Evolutionary conservation across 2,888 invertebrate species (phyloP).

Genomic region (Netelia inedita): DNA sequence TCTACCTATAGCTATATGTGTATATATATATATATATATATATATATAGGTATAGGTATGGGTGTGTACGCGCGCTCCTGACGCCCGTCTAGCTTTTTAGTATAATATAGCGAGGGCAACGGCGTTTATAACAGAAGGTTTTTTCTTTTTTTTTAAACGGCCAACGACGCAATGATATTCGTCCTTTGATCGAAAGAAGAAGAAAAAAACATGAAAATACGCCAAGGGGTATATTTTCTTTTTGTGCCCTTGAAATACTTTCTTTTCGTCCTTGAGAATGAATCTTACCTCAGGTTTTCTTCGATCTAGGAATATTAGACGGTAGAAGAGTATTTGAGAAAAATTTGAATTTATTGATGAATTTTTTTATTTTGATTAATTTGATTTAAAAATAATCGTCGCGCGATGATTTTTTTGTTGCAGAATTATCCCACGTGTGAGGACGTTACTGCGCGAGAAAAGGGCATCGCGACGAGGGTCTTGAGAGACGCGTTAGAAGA

Average conservation of each 20-base stretch:
- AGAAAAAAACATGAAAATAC: conserved; percentile 29
- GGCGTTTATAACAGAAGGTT: conserved; percentile 32
- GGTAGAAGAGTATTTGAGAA: background rate
- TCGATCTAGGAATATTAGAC: conserved; percentile 32
- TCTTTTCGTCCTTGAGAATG: conserved; percentile 26
- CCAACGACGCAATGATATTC: conserved; percentile 48
- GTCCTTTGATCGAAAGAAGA: conserved; percentile 37
- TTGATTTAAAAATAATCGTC: background rate
- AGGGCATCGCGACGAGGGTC: background rate
- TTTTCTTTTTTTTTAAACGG: background rate
- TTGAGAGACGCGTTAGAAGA: background rate
- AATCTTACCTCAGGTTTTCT: conserved; percentile 5
- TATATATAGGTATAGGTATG: conserved; percentile 12
- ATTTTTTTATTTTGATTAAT: background rate
- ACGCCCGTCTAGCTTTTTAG: conserved; percentile 44
- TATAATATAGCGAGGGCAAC: conserved; percentile 45
- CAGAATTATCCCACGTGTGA: conserved; percentile 4
- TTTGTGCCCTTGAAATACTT: conserved; percentile 13
- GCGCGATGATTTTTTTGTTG: conserved; percentile 15
- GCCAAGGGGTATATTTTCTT: conserved; percentile 51
- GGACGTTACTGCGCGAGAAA: background rate
- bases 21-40: conserved; percentile 26
- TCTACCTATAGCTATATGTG: conserved; percentile 25
- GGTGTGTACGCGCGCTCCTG: conserved; percentile 61
- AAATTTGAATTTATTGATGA: background rate